phyloP scores from a whole-genome alignment of 2,113 vertebrate genomes.

The Nasalis larvatus region DNA sequence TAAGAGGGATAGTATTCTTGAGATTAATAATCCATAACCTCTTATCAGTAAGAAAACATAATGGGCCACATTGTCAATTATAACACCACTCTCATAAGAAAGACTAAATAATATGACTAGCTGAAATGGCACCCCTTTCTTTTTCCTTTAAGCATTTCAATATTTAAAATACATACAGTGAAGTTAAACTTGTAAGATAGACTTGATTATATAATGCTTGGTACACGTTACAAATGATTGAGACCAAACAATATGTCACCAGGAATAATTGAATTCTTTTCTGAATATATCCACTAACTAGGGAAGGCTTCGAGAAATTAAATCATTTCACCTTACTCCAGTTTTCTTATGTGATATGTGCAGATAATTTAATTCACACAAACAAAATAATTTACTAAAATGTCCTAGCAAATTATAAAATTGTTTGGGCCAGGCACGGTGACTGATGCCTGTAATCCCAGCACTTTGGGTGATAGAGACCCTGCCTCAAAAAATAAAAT shows the following conservation, averaged over 20 bases:
- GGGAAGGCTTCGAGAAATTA: neutral
- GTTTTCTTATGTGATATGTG: neutral
- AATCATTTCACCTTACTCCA: neutral
- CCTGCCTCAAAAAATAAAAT: no score
- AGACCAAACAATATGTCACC: neutral
- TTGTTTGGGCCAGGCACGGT: no score
- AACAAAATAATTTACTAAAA: neutral
- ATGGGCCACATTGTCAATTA: neutral
- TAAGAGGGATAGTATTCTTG: neutral
- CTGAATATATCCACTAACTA: neutral
- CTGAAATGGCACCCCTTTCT: neutral
- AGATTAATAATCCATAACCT: neutral
- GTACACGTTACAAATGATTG: neutral
- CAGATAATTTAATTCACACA: neutral
- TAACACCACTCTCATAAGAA: neutral
- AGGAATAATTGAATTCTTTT: neutral
- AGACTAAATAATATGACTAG: neutral
- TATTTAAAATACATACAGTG: neutral
- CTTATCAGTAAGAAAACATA: neutral
- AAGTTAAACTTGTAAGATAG: neutral
- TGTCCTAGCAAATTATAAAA: neutral
- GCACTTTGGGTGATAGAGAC: no score
- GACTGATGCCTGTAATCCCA: no score
- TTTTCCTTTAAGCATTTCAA: neutral
- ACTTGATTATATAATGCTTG: neutral